Conservation (phyloP, 2,797 vertebrate genomes). For the Ceryle rudis region DNA sequence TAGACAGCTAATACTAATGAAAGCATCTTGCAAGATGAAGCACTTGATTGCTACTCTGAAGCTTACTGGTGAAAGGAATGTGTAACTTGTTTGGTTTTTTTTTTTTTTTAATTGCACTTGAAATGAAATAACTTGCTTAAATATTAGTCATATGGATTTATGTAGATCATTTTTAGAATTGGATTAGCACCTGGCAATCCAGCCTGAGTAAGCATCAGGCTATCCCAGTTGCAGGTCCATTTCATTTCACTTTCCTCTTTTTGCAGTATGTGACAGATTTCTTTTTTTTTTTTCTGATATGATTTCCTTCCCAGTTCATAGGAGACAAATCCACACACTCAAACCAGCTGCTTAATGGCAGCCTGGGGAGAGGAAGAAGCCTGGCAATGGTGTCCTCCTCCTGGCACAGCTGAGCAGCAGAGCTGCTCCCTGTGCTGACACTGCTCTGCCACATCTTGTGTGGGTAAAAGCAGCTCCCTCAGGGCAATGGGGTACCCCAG, state of each 20-base stretch:
- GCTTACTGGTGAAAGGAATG: conserved; percentile 1
- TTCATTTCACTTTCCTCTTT: conserved; percentile 7
- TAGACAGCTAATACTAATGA: conserved; percentile 36
- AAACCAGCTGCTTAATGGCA: not conserved
- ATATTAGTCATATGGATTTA: conserved; percentile 48
- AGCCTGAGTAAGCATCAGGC: conserved; percentile 15
- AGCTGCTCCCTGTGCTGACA: not conserved
- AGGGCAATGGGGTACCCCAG: not conserved
- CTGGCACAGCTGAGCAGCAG: not conserved
- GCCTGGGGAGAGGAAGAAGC: not conserved
- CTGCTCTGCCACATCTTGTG: not conserved
- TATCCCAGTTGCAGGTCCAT: not conserved
- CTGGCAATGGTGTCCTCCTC: not conserved
- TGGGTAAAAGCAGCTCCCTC: not conserved
- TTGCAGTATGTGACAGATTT: not conserved
- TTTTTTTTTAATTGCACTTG: conserved; percentile 6
- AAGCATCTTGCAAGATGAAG: conserved; percentile 34
- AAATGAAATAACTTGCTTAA: conserved; percentile 51
- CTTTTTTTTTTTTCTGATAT: not conserved
- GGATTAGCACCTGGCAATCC: conserved; percentile 36
- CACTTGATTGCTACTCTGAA: conserved; percentile 34
- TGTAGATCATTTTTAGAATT: conserved; percentile 24
- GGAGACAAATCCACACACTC: not conserved
- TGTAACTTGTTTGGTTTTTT: not conserved
- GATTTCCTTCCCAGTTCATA: conserved; percentile 8